Base-by-base conservation (phyloP, 2,113 vertebrate species). In the Nesoenas mayeri region DNA sequence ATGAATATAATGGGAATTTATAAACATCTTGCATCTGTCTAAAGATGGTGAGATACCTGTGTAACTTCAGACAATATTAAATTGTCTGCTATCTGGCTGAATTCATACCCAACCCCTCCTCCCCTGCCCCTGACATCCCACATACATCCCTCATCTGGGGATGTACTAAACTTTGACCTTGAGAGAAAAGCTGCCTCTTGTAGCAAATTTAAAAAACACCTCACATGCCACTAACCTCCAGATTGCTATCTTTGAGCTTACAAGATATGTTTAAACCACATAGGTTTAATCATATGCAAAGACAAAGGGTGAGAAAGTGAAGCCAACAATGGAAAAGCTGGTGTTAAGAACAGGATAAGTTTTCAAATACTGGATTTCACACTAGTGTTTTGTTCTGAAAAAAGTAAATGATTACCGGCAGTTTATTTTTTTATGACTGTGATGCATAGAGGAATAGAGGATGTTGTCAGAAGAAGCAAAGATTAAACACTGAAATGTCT, bases 401-500 rank as follows among this genome's bases (percentile, higher is more conserved):
- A 57, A 25, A 60, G 56, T 48, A 83, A 90, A 91, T 80, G 1
- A 70, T 86, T 93, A 42, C 62, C 2, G 7, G 15, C 11, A 70
- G 24, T 69, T 65, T 88, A 74, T 94, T 89, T 87, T 58, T 97
- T 91, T 97, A 65, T 69, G 57, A 70, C 57, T 79, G 32, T 66
- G 57, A 40, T 79, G 77, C 34, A 62, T 66, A 75, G 88, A 81
- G 25, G 19, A 36, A 60, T 64, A 75, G 88, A 81, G 25, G 19
- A 77, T 89, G 58, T 15, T 88, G 66, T 57, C 80, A 85, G 86
- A 84, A 93, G 92, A 51, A 94, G 80, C 61, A 91, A 93, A 88
- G 69, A 83, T 58, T 85, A 83, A 81, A 69, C 19, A 48, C 8
- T 57, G 42, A 70, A 74, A 53, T 38, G 22, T 67, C 82, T 79